These are phyloP conservation scores for Varanus komodoensis DNA, from an alignment of 2,113 vertebrate species.

Conservation along the genomic window DNA sequence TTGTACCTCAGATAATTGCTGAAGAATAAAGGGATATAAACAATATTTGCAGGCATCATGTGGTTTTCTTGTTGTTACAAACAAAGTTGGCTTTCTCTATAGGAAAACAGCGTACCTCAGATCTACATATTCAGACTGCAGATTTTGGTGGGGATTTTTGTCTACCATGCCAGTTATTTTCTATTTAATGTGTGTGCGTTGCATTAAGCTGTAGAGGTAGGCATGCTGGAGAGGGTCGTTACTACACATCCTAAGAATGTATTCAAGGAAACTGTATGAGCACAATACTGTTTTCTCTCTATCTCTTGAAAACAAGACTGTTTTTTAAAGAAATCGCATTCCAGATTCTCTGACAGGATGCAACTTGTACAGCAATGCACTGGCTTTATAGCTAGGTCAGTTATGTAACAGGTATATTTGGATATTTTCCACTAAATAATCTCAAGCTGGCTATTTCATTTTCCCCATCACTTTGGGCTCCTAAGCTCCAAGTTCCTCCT, in stretches of 20 bases:
- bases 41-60: neutral
- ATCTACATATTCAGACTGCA: neutral
- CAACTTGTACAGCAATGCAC: neutral
- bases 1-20: neutral
- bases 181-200: neutral
- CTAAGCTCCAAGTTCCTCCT: neutral
- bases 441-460: neutral
- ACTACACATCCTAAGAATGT: neutral
- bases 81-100: neutral
- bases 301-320: neutral
- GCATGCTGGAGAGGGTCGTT: neutral
- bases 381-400: conserved; percentile 17
- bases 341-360: neutral
- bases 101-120: neutral
- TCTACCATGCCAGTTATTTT: neutral
- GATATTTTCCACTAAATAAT: neutral
- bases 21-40: too few species aligned
- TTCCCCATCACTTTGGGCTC: neutral
- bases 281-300: neutral
- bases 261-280: neutral
- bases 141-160: neutral
- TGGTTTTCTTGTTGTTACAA: neutral
- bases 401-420: conserved; percentile 17
- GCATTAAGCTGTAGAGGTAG: neutral
- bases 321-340: neutral